phyloP scores from a whole-genome alignment of 2,888 invertebrate species.

The Chrysotoxum bicinctum region DNA sequence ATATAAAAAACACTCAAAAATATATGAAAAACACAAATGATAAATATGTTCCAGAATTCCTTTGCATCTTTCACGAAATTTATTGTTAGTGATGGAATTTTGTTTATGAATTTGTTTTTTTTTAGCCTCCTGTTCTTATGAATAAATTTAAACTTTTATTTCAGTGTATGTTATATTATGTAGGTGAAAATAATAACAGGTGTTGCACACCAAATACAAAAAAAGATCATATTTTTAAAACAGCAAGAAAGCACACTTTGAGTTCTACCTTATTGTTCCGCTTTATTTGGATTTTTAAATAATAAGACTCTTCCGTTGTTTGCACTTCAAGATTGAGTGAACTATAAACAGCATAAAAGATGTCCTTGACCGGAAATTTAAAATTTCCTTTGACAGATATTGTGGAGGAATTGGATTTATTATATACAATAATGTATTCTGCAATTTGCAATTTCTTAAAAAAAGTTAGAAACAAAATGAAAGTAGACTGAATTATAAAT shows the following conservation, averaged over 20 bases:
- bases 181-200: constrained; percentile 23
- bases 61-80: too few relatives aligned
- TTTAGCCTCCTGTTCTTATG: not conserved
- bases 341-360: not conserved
- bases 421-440: too few relatives aligned
- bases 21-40: not conserved
- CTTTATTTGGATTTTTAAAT: not conserved
- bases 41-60: too few relatives aligned
- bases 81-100: not conserved
- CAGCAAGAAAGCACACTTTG: not conserved
- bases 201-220: not conserved
- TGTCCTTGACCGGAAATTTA: constrained; percentile 4
- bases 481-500: not conserved
- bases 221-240: constrained; percentile 5
- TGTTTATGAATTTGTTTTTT: not conserved
- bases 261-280: not conserved
- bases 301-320: not conserved
- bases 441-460: not conserved
- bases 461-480: not conserved
- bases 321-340: not conserved
- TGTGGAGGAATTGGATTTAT: not conserved
- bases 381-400: not conserved
- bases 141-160: constrained; percentile 10
- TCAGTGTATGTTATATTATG: not conserved
- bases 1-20: not conserved